Percentiles rank a stretch among this genome's conserved stretches.
These are phyloP conservation scores for Synodontis membranacea DNA, from an alignment of 2,113 vertebrate species.

Conservation along the genomic window DNA sequence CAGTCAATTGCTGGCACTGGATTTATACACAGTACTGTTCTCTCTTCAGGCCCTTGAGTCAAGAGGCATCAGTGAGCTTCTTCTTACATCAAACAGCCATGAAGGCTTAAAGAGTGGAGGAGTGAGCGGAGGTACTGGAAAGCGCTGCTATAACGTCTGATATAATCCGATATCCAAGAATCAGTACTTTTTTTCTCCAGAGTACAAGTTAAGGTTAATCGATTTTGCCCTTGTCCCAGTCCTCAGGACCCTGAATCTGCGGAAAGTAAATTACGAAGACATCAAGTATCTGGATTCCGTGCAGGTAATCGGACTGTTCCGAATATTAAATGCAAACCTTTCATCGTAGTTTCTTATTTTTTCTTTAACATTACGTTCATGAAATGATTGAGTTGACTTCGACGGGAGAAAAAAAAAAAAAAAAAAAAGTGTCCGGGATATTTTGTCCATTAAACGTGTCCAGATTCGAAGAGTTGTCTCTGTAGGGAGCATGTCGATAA, in stretches of 20 bases:
- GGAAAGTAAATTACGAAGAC: conserved; percentile 77
- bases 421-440: too few species aligned
- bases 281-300: conserved; percentile 72
- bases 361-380: neutral
- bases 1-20: neutral
- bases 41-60: conserved; percentile 77
- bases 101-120: conserved; percentile 73
- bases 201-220: neutral
- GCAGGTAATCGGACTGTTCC: conserved; percentile 68
- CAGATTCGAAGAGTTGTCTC: too few species aligned
- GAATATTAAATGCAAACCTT: neutral
- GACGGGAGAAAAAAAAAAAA: too few species aligned
- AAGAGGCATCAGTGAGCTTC: conserved; percentile 83
- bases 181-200: neutral
- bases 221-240: conserved; percentile 46
- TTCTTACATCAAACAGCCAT: conserved; percentile 83
- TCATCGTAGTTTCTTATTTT: neutral
- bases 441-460: too few species aligned
- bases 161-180: neutral
- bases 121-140: conserved; percentile 85
- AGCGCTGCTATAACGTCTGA: neutral
- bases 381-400: too few species aligned
- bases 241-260: conserved; percentile 86
- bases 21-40: neutral
- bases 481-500: too few species aligned